These are phyloP conservation scores for Junco hyemalis DNA, from an alignment of 2,113 vertebrate species.

Conservation along the genomic window DNA sequence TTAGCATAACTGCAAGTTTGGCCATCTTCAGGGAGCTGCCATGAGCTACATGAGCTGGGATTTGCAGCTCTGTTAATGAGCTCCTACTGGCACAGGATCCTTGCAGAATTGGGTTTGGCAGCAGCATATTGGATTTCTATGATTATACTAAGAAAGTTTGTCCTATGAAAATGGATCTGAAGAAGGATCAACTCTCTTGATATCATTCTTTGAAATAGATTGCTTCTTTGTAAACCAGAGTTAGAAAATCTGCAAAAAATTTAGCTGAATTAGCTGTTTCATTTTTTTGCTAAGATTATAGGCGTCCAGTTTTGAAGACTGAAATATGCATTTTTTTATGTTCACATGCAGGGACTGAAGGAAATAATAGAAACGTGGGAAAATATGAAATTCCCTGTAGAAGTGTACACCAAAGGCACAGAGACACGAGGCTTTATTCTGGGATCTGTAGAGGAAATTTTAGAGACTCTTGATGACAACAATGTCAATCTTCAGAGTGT, in stretches of 20 bases:
- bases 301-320: background rate
- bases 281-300: background rate
- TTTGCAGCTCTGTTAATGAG: background rate
- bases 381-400: constrained; percentile 85
- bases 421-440: constrained; percentile 86
- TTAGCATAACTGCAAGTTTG: background rate
- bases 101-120: background rate
- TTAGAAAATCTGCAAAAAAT: background rate
- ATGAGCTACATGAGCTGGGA: background rate
- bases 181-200: background rate
- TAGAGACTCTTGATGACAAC: constrained; percentile 89
- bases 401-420: constrained; percentile 86
- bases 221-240: background rate
- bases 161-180: background rate
- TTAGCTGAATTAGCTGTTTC: background rate
- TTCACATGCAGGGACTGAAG: constrained; percentile 82
- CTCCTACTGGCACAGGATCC: background rate
- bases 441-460: constrained; percentile 87
- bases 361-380: constrained; percentile 92
- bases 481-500: constrained; percentile 90
- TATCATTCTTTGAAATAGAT: background rate
- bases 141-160: background rate
- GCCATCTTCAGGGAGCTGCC: background rate
- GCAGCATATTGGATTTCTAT: background rate
- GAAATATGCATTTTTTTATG: background rate